Evolutionary conservation across 2,797 vertebrate genomes (phyloP).

Genomic region (Spea hammondii): DNA sequence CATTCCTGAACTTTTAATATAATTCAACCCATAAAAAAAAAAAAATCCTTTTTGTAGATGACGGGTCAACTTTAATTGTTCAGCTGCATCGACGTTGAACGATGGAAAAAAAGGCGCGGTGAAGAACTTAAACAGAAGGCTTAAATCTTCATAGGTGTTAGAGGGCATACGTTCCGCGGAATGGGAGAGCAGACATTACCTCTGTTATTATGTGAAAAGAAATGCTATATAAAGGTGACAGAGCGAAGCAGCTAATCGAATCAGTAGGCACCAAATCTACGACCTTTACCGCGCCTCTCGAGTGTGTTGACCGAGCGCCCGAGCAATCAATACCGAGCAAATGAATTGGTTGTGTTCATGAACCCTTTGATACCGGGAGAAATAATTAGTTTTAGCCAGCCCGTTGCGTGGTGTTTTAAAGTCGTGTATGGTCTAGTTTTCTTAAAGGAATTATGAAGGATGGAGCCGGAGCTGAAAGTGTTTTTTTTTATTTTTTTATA

Average conservation of each 20-base stretch:
- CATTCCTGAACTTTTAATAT: no score
- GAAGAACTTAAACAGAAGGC: background rate
- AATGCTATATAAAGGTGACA: conserved; percentile 25
- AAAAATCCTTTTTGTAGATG: no score
- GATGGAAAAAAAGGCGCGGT: no score
- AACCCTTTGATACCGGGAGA: conserved; percentile 11
- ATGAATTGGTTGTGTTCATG: conserved; percentile 1
- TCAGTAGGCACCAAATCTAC: background rate
- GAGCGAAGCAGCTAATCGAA: background rate
- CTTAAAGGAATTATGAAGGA: background rate
- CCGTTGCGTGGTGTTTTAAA: background rate
- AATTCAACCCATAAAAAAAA: no score
- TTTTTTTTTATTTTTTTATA: no score
- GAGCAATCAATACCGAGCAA: conserved; percentile 16
- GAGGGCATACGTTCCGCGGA: background rate
- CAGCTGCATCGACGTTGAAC: no score
- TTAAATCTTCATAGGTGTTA: background rate
- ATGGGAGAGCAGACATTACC: background rate
- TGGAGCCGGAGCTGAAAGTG: no score
- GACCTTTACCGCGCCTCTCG: conserved; percentile 13
- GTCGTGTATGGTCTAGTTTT: background rate
- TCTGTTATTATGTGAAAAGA: conserved; percentile 2
- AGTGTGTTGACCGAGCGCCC: background rate
- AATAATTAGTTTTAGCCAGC: conserved; percentile 13
- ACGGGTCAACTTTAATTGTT: no score